Evolutionary conservation across 2,888 invertebrate genomes (phyloP), one percentile per base, ranked within the genome.

Genomic region (Melieria crassipennis): DNA sequence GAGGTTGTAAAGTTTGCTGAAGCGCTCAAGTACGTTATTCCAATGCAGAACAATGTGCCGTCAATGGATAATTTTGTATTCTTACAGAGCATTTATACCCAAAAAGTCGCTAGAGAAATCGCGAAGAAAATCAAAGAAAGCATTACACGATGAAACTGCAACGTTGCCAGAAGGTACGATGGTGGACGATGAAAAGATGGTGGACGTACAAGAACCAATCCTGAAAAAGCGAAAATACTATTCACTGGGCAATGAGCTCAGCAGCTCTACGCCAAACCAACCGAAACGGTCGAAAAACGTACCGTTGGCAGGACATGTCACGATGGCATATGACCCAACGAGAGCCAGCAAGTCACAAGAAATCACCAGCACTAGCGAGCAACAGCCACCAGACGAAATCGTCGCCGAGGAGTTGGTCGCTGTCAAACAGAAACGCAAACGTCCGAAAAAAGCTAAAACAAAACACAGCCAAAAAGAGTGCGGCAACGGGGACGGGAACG

Each of bases 1-100:
- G 76, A 78, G 55, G 68, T 80, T 2, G 47, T 80, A 6, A 75
- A 73, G 65, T 71, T 67, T 48, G 74, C 73, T 30, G 66, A 60
- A 48, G 63, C 55, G 2, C 62, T 73, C 61, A 73, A 70, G 73
- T 57, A 60, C 65, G 47, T 30, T 42, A 13, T 10, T 46, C 4
- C 46, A 10, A 63, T 45, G 4, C n/a, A 10, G 11, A 10, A 30
- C 43, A 42, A 4, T 62, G 4, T 43, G 10, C n/a, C 30, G 5
- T 6, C 48, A 7, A 42, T 50, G 16, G 10, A 60, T 43, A 48
- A 47, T 5, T 46, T 50, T 42, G n/a, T 30, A n/a, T 55, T 10
- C 43, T 50, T 68, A 5, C 48, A 78, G 78, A 70, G 77, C 75
- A 3, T 78, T 76, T 47, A 65, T 75, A 9, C 69, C 74, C 7